Evolutionary conservation across 2,888 invertebrate species (phyloP).

Genomic region (Ectemnius continuus): DNA sequence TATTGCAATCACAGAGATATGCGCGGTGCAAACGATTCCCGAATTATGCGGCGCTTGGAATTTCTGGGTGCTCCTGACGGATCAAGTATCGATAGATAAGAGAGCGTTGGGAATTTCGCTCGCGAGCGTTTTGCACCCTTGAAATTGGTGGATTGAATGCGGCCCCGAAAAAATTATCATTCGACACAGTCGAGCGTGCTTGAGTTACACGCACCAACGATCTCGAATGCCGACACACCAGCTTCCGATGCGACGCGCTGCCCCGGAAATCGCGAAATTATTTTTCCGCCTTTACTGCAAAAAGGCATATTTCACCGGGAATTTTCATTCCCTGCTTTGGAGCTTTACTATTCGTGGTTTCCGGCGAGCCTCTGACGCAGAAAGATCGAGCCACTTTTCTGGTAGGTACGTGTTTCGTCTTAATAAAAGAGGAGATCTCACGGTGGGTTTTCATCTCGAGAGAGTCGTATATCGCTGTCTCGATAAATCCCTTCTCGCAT

Average conservation of each 20-base stretch:
- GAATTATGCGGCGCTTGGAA: too few relatives aligned
- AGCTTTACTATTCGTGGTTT: background rate
- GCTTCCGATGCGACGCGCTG: too few relatives aligned
- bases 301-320: too few relatives aligned
- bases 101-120: too few relatives aligned
- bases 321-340: background rate
- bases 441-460: slow-evolving; percentile 13
- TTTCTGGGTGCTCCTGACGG: too few relatives aligned
- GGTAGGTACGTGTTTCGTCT: slow-evolving; percentile 2
- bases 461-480: slow-evolving; percentile 31
- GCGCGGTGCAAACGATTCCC: too few relatives aligned
- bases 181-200: background rate
- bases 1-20: too few relatives aligned
- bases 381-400: background rate
- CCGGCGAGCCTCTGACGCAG: too few relatives aligned
- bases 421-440: slow-evolving; percentile 33
- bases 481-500: slow-evolving; percentile 41
- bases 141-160: background rate
- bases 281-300: slow-evolving; percentile 5
- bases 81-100: too few relatives aligned
- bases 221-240: too few relatives aligned
- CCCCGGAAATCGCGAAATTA: background rate
- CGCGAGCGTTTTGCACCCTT: too few relatives aligned
- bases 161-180: slow-evolving; percentile 17
- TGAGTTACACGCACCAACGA: too few relatives aligned